A percentile compares a stretch with the other conserved stretches of the same genome.
Evolutionary conservation across 2,888 invertebrate species (phyloP).

Genomic region (Tachina grossa): DNA sequence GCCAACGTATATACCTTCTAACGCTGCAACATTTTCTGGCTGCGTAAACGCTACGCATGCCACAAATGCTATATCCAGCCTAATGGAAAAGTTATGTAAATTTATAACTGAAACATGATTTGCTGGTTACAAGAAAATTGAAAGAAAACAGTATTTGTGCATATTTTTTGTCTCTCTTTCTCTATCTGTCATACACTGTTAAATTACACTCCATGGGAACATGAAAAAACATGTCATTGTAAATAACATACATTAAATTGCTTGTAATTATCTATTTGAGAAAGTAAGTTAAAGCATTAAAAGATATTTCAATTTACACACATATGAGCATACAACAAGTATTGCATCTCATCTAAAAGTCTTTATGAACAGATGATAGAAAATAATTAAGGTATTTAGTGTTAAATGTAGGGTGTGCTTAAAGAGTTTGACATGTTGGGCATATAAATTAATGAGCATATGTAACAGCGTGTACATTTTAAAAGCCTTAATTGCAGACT

Average conservation of each 20-base stretch:
- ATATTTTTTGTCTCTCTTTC: neutral
- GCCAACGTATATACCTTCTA: neutral
- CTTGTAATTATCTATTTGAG: slow-evolving; percentile 56
- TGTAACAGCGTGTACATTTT: neutral
- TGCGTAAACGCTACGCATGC: slow-evolving; percentile 34
- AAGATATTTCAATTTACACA: neutral
- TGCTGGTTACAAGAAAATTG: neutral
- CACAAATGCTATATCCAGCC: neutral
- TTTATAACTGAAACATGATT: slow-evolving; percentile 47
- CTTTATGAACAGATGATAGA: slow-evolving; percentile 3
- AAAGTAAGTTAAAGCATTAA: neutral
- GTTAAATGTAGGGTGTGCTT: slow-evolving; percentile 26
- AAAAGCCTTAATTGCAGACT: neutral
- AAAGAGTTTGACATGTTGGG: slow-evolving; percentile 48
- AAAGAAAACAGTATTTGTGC: slow-evolving; percentile 17
- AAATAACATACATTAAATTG: slow-evolving; percentile 59
- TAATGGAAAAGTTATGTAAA: slow-evolving; percentile 68
- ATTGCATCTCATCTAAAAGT: neutral
- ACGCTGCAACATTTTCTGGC: neutral
- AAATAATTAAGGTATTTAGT: slow-evolving; percentile 40
- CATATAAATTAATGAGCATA: slow-evolving; percentile 32
- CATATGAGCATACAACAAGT: neutral
- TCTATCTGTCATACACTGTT: neutral
- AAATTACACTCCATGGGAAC: slow-evolving; percentile 47
- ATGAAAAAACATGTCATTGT: slow-evolving; percentile 54